phyloP scores from a whole-genome alignment of 2,888 invertebrate genomes.

The Bugulina stolonifera region DNA sequence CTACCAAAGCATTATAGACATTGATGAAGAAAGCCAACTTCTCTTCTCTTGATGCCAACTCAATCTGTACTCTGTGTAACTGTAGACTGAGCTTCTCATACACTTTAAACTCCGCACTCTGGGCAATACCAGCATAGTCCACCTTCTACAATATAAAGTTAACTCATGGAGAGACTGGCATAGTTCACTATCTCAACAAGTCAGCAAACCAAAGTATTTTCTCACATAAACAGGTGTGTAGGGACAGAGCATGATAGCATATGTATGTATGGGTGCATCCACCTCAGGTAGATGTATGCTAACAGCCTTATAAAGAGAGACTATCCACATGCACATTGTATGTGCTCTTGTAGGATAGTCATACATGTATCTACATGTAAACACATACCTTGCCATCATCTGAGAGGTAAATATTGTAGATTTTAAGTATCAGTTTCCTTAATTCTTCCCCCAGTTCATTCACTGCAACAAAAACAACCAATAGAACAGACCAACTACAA shows the following conservation, averaged over 20 bases:
- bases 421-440: conserved; percentile 47
- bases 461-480: conserved; percentile 34
- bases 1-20: conserved; percentile 56
- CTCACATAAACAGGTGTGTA: too few relatives aligned
- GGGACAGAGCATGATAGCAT: too few relatives aligned
- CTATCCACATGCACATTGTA: too few relatives aligned
- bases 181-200: too few relatives aligned
- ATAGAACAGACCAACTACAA: too few relatives aligned
- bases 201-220: too few relatives aligned
- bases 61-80: conserved; percentile 46
- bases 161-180: too few relatives aligned
- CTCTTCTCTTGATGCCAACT: conserved; percentile 42
- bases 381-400: conserved; percentile 49
- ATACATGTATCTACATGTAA: too few relatives aligned
- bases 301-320: too few relatives aligned
- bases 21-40: conserved; percentile 56
- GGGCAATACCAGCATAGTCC: conserved; percentile 51
- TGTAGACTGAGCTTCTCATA: conserved; percentile 49
- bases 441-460: conserved; percentile 50
- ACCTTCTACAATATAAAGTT: conserved; percentile 43
- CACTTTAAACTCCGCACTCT: conserved; percentile 45
- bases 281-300: too few relatives aligned
- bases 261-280: too few relatives aligned
- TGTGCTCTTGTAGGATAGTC: too few relatives aligned
- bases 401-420: conserved; percentile 48